Percentiles rank a stretch among this genome's conserved stretches.
phyloP scores from a whole-genome alignment of 1,140 invertebrate species.

The Drosophila tsacasi region DNA sequence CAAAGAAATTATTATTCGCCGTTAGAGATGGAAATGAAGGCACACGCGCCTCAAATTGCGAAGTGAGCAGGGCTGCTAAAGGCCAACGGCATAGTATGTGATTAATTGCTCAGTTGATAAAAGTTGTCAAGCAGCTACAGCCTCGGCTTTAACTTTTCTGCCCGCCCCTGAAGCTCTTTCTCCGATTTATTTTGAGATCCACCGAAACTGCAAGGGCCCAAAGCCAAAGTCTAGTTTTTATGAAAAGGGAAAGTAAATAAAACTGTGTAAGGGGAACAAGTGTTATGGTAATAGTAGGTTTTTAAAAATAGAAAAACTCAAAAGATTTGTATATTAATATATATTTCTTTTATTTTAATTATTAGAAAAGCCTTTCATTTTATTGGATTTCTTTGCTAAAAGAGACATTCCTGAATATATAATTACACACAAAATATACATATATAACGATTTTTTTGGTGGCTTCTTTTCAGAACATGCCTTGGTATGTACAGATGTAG shows the following conservation, averaged over 20 bases:
- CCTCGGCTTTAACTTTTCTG: conserved; percentile 3
- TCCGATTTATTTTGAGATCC: conserved; percentile 45
- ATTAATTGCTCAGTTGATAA: conserved; percentile 69
- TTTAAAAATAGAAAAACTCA: too few relatives aligned
- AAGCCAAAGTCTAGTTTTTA: conserved; percentile 16
- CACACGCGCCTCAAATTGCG: conserved; percentile 59
- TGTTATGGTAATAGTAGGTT: too few relatives aligned
- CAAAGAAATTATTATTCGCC: conserved; percentile 49
- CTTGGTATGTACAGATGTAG: conserved; percentile 30
- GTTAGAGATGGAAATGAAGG: conserved; percentile 52
- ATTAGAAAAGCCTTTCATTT: not conserved
- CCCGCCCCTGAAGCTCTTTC: conserved; percentile 16
- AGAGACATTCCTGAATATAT: not conserved
- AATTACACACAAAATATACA: not conserved
- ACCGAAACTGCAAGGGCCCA: conserved; percentile 13
- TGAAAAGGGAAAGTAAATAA: conserved; percentile 56
- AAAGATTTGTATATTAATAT: not conserved
- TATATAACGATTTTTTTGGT: not conserved
- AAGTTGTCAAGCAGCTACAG: conserved; percentile 17
- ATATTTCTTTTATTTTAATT: not conserved
- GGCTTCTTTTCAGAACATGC: conserved; percentile 33
- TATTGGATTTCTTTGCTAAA: not conserved
- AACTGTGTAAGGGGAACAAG: too few relatives aligned
- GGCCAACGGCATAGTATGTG: conserved; percentile 43
- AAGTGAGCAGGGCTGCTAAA: conserved; percentile 9